These are phyloP conservation scores for Chrysochloris asiatica DNA, from an alignment of 2,113 vertebrate genomes.

Conservation along the genomic window DNA sequence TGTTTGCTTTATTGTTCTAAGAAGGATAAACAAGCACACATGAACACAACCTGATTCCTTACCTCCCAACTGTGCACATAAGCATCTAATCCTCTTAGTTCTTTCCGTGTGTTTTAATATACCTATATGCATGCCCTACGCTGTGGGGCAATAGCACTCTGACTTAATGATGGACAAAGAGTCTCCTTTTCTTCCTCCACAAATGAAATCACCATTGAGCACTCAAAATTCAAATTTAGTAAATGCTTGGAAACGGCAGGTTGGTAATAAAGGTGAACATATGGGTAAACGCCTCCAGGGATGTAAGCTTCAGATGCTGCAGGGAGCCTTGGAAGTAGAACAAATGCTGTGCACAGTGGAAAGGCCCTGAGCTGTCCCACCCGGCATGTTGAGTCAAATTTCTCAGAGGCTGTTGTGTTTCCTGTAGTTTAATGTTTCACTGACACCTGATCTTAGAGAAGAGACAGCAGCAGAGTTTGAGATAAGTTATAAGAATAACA, in stretches of 20 bases:
- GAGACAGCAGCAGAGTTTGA: not conserved
- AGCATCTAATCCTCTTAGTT: slow-evolving; percentile 9
- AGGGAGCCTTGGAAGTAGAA: not conserved
- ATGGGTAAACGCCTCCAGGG: slow-evolving; percentile 47
- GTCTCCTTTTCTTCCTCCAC: not conserved
- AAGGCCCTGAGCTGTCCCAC: not conserved
- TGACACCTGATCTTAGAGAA: not conserved
- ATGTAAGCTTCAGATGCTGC: not conserved
- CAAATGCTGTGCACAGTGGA: not conserved
- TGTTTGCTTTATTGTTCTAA: slow-evolving; percentile 21
- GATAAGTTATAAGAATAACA: not conserved
- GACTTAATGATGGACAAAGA: slow-evolving; percentile 41
- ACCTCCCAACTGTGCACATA: not conserved
- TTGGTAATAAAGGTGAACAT: slow-evolving; percentile 66
- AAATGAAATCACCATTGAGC: slow-evolving; percentile 40
- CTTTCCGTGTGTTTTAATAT: not conserved
- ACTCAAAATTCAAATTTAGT: slow-evolving; percentile 48
- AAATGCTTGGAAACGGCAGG: slow-evolving; percentile 51
- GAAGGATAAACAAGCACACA: slow-evolving; percentile 10
- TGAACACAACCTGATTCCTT: slow-evolving; percentile 13
- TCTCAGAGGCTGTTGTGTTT: not conserved
- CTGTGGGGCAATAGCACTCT: not conserved
- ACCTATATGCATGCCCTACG: not conserved
- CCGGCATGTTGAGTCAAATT: not conserved
- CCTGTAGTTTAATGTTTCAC: slow-evolving; percentile 39